Percentiles rank a stretch among this genome's conserved stretches.
phyloP scores from a whole-genome alignment of 2,113 vertebrate species.

The Pedetes capensis region DNA sequence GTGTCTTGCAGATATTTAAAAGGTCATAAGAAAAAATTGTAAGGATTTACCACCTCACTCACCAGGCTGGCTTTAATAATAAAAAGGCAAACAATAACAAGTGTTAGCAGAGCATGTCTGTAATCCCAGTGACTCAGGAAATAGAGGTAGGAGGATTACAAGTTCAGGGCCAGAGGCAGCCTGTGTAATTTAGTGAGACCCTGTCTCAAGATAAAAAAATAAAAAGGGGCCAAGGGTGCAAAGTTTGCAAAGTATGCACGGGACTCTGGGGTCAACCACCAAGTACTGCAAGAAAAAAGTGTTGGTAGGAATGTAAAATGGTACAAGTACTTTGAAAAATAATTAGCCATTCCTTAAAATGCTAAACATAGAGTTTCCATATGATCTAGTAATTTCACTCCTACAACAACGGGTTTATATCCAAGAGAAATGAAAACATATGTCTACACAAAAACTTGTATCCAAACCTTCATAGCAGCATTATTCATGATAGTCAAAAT shows the following conservation, averaged over 20 bases:
- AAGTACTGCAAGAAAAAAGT: too few relatives aligned
- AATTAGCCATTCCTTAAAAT: conserved; percentile 16
- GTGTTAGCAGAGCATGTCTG: too few relatives aligned
- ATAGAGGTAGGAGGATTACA: too few relatives aligned
- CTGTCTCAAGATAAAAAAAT: too few relatives aligned
- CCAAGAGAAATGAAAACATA: background rate
- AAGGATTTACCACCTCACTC: background rate
- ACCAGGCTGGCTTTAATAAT: background rate
- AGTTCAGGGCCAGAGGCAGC: too few relatives aligned
- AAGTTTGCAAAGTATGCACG: too few relatives aligned
- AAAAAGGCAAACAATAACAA: background rate
- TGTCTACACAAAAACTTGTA: background rate
- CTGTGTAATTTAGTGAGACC: too few relatives aligned
- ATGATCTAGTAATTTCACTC: background rate
- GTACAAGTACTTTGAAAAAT: conserved; percentile 2
- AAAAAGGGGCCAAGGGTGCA: too few relatives aligned
- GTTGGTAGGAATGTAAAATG: conserved; percentile 1
- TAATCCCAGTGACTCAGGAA: too few relatives aligned
- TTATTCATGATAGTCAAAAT: background rate
- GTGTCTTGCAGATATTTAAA: background rate
- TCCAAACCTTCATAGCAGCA: background rate
- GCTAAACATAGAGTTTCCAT: background rate
- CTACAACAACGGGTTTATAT: background rate
- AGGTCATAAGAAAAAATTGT: background rate
- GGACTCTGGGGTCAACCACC: too few relatives aligned